Conservation (phyloP, 2,113 vertebrate species). For the Pica pica region DNA sequence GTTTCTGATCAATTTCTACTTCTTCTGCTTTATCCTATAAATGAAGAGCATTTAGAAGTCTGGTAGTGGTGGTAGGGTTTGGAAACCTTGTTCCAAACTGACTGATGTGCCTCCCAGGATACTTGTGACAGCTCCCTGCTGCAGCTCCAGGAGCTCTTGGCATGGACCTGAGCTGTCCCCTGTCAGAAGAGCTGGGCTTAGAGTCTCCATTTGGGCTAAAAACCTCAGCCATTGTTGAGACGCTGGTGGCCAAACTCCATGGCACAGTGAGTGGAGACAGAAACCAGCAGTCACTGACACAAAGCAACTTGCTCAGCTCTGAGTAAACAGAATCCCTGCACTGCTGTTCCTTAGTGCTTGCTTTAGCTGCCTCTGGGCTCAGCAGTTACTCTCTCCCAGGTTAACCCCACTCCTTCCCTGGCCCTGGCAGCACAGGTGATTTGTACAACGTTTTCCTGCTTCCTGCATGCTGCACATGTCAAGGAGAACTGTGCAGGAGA, state of each 20-base stretch:
- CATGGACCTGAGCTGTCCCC: background rate
- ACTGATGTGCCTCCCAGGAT: background rate
- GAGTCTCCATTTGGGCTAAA: background rate
- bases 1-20: background rate
- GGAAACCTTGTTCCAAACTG: background rate
- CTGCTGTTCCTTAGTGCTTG: background rate
- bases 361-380: background rate
- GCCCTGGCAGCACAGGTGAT: background rate
- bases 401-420: background rate
- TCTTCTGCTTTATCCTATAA: background rate
- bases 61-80: background rate
- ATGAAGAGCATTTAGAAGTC: background rate
- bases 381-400: too few relatives aligned
- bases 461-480: fast-evolving
- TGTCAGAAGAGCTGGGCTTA: background rate
- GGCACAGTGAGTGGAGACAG: background rate
- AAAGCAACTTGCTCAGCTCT: background rate
- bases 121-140: background rate
- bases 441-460: background rate
- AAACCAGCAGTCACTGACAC: background rate
- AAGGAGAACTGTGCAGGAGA: background rate
- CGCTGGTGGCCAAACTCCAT: background rate
- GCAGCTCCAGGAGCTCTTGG: background rate
- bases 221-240: background rate
- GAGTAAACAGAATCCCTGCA: background rate